phyloP scores from a whole-genome alignment of 2,888 invertebrate genomes.

The Orthosia incerta region DNA sequence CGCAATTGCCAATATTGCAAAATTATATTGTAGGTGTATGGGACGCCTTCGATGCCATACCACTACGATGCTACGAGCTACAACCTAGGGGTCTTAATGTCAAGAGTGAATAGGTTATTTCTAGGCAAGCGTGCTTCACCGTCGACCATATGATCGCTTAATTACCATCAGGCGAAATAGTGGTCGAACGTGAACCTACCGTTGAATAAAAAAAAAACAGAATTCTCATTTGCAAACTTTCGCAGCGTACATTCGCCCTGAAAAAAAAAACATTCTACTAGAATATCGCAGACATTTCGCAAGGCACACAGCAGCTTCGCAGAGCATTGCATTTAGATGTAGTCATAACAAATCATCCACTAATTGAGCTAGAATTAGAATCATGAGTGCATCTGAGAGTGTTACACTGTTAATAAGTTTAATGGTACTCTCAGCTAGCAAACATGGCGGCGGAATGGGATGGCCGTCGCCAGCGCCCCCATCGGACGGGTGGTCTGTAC shows the following conservation, averaged over 20 bases:
- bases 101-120: too few species aligned
- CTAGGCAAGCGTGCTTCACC: too few species aligned
- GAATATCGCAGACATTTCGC: not conserved
- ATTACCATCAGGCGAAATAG: too few species aligned
- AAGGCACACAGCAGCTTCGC: not conserved
- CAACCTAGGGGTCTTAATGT: too few species aligned
- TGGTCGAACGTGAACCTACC: too few species aligned
- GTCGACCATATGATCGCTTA: too few species aligned
- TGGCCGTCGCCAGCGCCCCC: not conserved
- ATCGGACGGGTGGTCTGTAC: not conserved
- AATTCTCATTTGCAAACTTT: not conserved
- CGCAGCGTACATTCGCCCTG: not conserved
- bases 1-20: too few species aligned
- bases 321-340: not conserved
- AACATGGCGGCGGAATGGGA: constrained; percentile 10
- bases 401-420: not conserved
- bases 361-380: not conserved
- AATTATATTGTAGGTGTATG: too few species aligned
- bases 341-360: not conserved
- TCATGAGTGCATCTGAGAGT: not conserved
- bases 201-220: too few species aligned
- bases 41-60: too few species aligned
- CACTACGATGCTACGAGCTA: too few species aligned
- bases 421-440: not conserved
- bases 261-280: not conserved